Evolutionary conservation across 1,140 invertebrate species (phyloP).

Genomic region (Aphaenogaster ashmeadi): DNA sequence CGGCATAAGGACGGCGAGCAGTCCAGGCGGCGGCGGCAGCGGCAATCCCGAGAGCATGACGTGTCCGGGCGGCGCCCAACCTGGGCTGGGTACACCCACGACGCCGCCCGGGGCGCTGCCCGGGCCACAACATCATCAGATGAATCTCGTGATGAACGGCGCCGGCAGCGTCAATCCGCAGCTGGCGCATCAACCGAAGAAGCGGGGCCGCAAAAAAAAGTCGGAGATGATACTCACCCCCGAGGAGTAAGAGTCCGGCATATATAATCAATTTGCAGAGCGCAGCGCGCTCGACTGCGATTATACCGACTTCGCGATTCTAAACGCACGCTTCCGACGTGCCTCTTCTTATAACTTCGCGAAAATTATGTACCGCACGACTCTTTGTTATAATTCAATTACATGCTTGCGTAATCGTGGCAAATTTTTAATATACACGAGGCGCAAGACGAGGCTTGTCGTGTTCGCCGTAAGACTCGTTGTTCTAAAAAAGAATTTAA

Average conservation of each 20-base stretch:
- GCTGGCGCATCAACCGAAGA: slow-evolving; percentile 91
- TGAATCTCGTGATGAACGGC: slow-evolving; percentile 85
- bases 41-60: slow-evolving; percentile 80
- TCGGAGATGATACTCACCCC: slow-evolving; percentile 87
- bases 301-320: background rate
- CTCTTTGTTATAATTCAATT: slow-evolving; percentile 1
- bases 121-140: slow-evolving; percentile 82
- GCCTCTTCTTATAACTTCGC: background rate
- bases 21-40: slow-evolving; percentile 80
- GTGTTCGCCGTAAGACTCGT: background rate
- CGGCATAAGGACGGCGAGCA: slow-evolving; percentile 84
- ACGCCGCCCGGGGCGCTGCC: slow-evolving; percentile 82
- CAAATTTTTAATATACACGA: slow-evolving; percentile 3
- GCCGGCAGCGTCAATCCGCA: slow-evolving; percentile 86
- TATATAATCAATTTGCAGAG: background rate
- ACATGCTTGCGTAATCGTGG: background rate
- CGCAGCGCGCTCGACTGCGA: background rate
- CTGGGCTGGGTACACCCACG: slow-evolving; percentile 81
- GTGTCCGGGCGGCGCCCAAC: slow-evolving; percentile 81
- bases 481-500: background rate
- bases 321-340: background rate
- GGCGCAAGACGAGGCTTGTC: background rate
- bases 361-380: background rate
- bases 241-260: slow-evolving; percentile 84
- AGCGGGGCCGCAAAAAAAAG: slow-evolving; percentile 94